A percentile compares a stretch with the other conserved stretches of the same genome.
These are phyloP conservation scores for Australoheros facetus DNA, from an alignment of 2,797 vertebrate genomes.

Conservation along the genomic window DNA sequence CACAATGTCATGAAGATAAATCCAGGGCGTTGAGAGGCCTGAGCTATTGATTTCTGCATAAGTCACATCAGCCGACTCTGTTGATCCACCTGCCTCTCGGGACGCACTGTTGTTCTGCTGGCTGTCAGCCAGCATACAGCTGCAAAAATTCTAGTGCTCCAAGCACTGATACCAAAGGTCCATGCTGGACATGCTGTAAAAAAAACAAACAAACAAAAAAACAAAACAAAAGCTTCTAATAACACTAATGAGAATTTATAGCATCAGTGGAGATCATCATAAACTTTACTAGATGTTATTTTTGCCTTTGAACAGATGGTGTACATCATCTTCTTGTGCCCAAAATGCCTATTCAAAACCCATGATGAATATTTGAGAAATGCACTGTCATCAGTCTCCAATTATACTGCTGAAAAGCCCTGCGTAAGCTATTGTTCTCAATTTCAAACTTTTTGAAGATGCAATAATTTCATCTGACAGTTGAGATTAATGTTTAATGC, in stretches of 20 bases:
- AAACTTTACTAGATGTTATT: constrained; percentile 9
- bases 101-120: constrained; percentile 52
- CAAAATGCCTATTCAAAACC: constrained; percentile 10
- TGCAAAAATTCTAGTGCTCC: constrained; percentile 16
- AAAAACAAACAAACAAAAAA: neutral
- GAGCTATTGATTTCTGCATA: constrained; percentile 72
- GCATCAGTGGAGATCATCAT: neutral
- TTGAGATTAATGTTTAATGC: constrained; percentile 24
- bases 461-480: constrained; percentile 16
- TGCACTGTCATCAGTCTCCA: constrained; percentile 20
- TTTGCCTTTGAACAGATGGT: constrained; percentile 12
- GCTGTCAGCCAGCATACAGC: constrained; percentile 30
- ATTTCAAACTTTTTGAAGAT: constrained; percentile 24
- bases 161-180: neutral
- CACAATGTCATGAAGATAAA: constrained; percentile 68
- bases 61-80: constrained; percentile 53
- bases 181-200: neutral
- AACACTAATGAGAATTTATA: constrained; percentile 18
- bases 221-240: neutral
- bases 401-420: neutral
- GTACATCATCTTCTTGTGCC: neutral
- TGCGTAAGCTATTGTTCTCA: constrained; percentile 7
- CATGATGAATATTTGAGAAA: neutral
- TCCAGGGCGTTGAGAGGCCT: constrained; percentile 36
- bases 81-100: constrained; percentile 50